Base-by-base conservation (phyloP, 2,888 invertebrate genomes). In the Epinotia nisella region DNA sequence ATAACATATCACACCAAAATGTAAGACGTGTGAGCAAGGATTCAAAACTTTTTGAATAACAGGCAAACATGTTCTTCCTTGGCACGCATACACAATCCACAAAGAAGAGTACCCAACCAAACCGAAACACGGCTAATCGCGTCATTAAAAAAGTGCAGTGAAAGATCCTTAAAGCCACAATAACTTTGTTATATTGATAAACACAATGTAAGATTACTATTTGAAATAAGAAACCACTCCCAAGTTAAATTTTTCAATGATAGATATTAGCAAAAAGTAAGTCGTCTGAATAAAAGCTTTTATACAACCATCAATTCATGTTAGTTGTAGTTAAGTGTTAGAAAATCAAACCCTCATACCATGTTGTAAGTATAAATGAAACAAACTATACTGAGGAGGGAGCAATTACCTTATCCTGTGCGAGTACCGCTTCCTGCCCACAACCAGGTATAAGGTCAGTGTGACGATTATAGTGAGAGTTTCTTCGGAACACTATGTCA, bases 401-500 rank as follows among this genome's bases (percentile, higher is more conserved):
- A 88, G 88, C 85, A 87, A 90, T 90, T 93, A 93, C 93, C 93
- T 93, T 90, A 81, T 92, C 92, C 90, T 88, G 91, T 85, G 91
- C 91, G 91, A 90, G 90, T 91, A 93, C 93, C 93, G 92, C 93
- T 92, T 93, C 93, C 93, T 93, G 93, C 91, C 93, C 93, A 88
- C 80, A 76, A 78, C 87, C 88, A 80, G 91, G 82, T 82, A 90
- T 81, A 76, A 91, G 85, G 79, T 92, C 92, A 78, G 89, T 83
- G 84, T 92, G 90, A 79, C 91, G 90, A 79, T 87, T 92, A 84
- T 89, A 90, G 80, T 91, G 90, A 55, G 92, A 92, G 85, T 90
- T 91, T 83, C 92, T 95, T 82, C 96, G 95, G 85, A 97, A 95
- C 81, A 97, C 96, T 86, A 97, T 97, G 89, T 97, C 97, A 75